These are phyloP conservation scores for Thrips palmi DNA, from an alignment of 1,140 invertebrate genomes.

Conservation along the genomic window DNA sequence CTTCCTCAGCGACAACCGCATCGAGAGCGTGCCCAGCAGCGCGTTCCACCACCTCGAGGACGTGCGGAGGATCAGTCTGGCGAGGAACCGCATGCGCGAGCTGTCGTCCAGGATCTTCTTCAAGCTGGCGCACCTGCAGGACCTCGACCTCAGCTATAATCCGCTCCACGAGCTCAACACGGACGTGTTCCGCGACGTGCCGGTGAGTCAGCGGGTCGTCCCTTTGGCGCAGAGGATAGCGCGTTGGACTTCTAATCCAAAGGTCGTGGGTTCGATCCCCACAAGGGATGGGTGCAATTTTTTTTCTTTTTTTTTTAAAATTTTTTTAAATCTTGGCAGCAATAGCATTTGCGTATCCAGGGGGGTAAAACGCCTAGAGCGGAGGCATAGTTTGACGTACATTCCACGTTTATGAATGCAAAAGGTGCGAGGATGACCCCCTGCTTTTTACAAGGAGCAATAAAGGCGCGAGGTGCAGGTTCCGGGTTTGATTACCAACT, in stretches of 20 bases:
- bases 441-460: too few relatives aligned
- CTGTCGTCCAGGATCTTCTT: slow-evolving; percentile 46
- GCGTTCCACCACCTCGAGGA: slow-evolving; percentile 49
- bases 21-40: slow-evolving; percentile 36
- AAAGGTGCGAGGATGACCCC: too few relatives aligned
- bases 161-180: slow-evolving; percentile 45
- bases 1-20: slow-evolving; percentile 28
- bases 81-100: slow-evolving; percentile 46
- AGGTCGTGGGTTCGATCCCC: slow-evolving; percentile 2
- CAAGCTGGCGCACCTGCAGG: slow-evolving; percentile 40
- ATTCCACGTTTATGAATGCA: too few relatives aligned
- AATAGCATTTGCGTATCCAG: too few relatives aligned
- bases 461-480: too few relatives aligned
- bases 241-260: too few relatives aligned
- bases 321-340: too few relatives aligned
- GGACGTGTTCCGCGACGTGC: slow-evolving; percentile 57
- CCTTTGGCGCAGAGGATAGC: too few relatives aligned
- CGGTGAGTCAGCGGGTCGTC: slow-evolving; percentile 23
- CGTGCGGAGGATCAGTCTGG: slow-evolving; percentile 43
- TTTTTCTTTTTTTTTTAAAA: slow-evolving; percentile 9
- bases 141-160: slow-evolving; percentile 56
- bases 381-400: too few relatives aligned
- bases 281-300: slow-evolving; percentile 1
- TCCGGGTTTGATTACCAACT: neutral
- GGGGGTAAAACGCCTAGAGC: too few relatives aligned